phyloP scores from a whole-genome alignment of 2,888 invertebrate species.

The Dolichopus griseipennis region DNA sequence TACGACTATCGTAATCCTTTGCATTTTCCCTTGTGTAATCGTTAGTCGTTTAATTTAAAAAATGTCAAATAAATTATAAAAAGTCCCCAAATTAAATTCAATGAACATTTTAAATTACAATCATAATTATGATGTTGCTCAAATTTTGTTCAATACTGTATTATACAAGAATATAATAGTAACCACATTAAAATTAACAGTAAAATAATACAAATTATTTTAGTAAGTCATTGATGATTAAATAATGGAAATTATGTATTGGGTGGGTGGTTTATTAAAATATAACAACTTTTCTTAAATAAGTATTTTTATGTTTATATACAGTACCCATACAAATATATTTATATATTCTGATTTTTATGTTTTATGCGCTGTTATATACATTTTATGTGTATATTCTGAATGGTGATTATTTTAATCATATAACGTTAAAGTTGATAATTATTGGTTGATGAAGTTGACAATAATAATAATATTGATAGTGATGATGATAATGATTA shows the following conservation, averaged over 20 bases:
- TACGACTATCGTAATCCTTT: too few relatives aligned
- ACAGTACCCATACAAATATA: neutral
- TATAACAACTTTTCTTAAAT: neutral
- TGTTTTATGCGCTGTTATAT: too few relatives aligned
- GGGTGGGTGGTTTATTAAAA: neutral
- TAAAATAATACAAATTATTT: neutral
- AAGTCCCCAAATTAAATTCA: too few relatives aligned
- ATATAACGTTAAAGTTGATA: neutral
- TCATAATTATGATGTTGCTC: too few relatives aligned
- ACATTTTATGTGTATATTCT: neutral
- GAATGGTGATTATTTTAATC: neutral
- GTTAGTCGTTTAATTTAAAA: too few relatives aligned
- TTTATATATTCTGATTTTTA: too few relatives aligned
- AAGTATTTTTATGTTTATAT: too few relatives aligned
- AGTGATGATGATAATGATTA: neutral
- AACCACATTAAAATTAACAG: neutral
- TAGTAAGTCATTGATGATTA: slow-evolving; percentile 4
- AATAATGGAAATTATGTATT: neutral
- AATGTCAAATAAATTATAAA: too few relatives aligned
- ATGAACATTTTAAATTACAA: too few relatives aligned
- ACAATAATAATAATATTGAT: neutral
- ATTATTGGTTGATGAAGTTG: neutral
- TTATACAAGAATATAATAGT: too few relatives aligned
- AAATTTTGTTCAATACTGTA: too few relatives aligned
- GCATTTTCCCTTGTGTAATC: too few relatives aligned